Evolutionary conservation across 2,888 invertebrate species (phyloP).

Genomic region (Mactromeris polynyma): DNA sequence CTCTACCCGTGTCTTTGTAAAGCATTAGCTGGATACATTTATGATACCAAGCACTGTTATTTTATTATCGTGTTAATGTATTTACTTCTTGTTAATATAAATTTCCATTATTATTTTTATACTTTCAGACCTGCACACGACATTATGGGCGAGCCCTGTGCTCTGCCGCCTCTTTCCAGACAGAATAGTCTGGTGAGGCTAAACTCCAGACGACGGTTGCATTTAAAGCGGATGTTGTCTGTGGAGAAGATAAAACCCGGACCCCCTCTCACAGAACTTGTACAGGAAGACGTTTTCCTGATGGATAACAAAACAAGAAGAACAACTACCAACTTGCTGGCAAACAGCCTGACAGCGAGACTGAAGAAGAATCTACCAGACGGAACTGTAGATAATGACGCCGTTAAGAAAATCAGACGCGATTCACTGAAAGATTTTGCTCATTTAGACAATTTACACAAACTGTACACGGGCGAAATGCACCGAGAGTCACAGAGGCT

Average conservation of each 20-base stretch:
- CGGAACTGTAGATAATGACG: constrained; percentile 50
- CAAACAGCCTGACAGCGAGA: constrained; percentile 74
- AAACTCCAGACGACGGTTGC: constrained; percentile 14
- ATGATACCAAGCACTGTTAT: too few species aligned
- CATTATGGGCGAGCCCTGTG: constrained; percentile 22
- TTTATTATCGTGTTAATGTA: too few species aligned
- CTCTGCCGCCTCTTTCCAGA: constrained; percentile 20
- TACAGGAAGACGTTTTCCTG: constrained; percentile 68
- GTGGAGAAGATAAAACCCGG: background rate
- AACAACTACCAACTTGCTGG: constrained; percentile 70
- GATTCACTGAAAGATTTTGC: constrained; percentile 70
- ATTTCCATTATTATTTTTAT: too few species aligned
- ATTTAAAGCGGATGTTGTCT: background rate
- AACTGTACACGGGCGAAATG: constrained; percentile 65
- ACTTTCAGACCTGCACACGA: constrained; percentile 11
- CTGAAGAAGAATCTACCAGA: constrained; percentile 67
- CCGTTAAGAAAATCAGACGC: constrained; percentile 65
- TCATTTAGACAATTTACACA: constrained; percentile 69
- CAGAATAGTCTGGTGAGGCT: background rate
- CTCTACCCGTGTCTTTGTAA: too few species aligned
- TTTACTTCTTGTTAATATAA: too few species aligned
- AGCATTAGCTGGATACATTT: too few species aligned
- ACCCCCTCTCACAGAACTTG: constrained; percentile 38
- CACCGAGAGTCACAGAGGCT: constrained; percentile 62
- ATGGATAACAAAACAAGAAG: constrained; percentile 67